phyloP scores from a whole-genome alignment of 2,113 vertebrate genomes.

The Gymnogyps californianus region DNA sequence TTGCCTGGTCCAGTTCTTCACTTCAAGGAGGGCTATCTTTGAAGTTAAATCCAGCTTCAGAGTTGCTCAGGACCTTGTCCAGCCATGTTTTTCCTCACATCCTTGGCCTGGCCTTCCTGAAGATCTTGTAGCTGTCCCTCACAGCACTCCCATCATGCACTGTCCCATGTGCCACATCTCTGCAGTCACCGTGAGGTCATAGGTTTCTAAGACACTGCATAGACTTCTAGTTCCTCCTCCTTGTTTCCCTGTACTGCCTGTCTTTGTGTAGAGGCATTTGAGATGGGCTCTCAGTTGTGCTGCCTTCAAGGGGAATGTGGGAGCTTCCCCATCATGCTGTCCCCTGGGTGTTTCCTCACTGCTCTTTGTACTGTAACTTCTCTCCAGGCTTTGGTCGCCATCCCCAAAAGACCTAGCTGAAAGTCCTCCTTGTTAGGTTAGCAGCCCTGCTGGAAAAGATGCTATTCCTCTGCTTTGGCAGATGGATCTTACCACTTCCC shows the following conservation, averaged over 20 bases:
- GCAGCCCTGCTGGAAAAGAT: neutral
- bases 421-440: neutral
- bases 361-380: neutral
- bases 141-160: neutral
- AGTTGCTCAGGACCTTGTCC: neutral
- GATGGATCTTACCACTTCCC: neutral
- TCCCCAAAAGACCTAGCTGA: neutral
- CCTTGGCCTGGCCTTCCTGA: neutral
- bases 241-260: neutral
- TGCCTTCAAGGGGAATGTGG: neutral
- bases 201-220: neutral
- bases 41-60: neutral
- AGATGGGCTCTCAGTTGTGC: neutral
- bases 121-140: neutral
- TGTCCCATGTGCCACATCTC: neutral
- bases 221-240: neutral
- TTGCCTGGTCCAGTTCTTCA: neutral
- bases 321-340: neutral
- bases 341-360: neutral
- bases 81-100: neutral
- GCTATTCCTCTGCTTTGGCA: neutral
- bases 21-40: neutral
- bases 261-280: neutral
- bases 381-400: neutral
- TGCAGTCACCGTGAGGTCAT: neutral